A percentile compares a stretch with the other conserved stretches of the same genome.
Conservation (phyloP, 2,113 vertebrate genomes). For the Engraulis encrasicolus region DNA sequence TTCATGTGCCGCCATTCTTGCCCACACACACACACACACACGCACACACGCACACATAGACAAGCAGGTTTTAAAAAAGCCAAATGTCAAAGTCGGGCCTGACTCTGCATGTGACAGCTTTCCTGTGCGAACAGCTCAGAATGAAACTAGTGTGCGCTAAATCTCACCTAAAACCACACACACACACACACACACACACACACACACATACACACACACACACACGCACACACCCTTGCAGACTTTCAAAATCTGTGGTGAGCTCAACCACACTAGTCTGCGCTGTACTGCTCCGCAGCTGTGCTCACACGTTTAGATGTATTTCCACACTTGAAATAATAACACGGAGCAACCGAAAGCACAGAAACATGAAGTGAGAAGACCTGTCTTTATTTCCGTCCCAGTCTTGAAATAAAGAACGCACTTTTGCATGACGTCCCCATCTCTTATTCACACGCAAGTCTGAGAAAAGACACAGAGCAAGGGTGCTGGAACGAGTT, state of each 20-base stretch:
- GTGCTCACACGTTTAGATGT: not conserved
- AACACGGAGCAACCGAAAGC: not conserved
- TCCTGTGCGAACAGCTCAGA: not conserved
- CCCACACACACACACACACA: not conserved
- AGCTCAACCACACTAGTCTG: not conserved
- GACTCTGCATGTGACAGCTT: not conserved
- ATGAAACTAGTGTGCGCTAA: not conserved
- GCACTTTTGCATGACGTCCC: not conserved
- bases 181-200: not conserved
- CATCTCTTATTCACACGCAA: no score
- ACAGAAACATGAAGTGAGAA: not conserved
- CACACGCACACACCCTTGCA: no score
- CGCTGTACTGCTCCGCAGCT: not conserved
- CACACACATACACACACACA: not conserved
- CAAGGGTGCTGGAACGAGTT: no score
- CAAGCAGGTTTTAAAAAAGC: not conserved
- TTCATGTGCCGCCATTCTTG: constrained; percentile 47
- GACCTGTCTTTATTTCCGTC: not conserved
- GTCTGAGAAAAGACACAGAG: no score
- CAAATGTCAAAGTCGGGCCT: no score
- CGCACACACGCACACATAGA: constrained; percentile 40
- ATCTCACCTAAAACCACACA: no score
- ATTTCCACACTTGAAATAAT: not conserved
- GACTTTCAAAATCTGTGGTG: no score
- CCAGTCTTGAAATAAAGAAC: not conserved